Evolutionary conservation across 2,888 invertebrate genomes (phyloP), one percentile per base, ranked within the genome.

Genomic region (Latrodectus hesperus): DNA sequence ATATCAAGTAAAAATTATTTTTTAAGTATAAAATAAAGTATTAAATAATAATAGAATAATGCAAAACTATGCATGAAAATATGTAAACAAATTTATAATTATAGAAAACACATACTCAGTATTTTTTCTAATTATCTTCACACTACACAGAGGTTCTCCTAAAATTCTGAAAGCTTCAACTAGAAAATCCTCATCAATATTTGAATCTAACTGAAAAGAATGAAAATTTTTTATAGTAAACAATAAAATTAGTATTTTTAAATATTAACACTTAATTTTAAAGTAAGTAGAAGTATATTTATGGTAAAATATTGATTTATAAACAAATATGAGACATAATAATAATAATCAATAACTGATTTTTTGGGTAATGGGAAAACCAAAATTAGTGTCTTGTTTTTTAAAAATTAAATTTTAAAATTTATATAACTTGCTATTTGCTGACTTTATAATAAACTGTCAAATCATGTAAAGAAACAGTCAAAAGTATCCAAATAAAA

Each of bases 131-230:
- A 98, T 98, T 49, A 98, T 95, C 93, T 98, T 97, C 0, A 98
- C 97, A 96, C 90, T 90, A 52, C 91, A 84, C n/a, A 92, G 91
- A 79, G 96, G 95, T 92, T 98, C 97, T 4, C 97, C 97, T 96
- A 98, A 96, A 92, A 97, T 95, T 88, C 96, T 95, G 92, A 98
- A 98, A 0, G 98, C 96, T 84, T 96, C 96, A 93, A 96, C 95
- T 84, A 98, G 96, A 91, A 98, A 98, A 91, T 96, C 96, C 92
- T 98, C 98, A 2, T 97, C 93, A 97, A 97, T 98, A 91, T 97
- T 92, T 9, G 92, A 91, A 89, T 92, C 92, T 89, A 92, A 90
- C 92, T 92, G 22, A n/a, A 84, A 82, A n/a, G 55, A n/a, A 79
- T 67, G 67, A 73, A 17, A 65, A 49, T 38, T 38, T 38, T 38